phyloP scores from a whole-genome alignment of 2,113 vertebrate species.

The Cyanistes caeruleus region DNA sequence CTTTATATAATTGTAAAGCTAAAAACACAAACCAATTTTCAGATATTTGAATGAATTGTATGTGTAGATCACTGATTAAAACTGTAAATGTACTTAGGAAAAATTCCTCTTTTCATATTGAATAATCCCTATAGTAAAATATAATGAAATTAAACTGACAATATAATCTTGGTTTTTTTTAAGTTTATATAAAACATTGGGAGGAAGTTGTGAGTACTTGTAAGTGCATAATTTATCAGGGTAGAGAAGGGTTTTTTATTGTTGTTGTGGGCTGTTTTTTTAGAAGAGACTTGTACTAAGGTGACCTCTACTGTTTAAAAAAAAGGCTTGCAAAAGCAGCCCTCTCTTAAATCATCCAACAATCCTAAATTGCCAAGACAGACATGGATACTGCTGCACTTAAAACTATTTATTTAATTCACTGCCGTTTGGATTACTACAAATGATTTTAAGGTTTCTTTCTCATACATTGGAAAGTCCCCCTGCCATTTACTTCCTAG shows the following conservation, averaged over 20 bases:
- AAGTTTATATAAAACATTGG: conserved; percentile 56
- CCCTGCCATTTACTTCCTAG: conserved; percentile 74
- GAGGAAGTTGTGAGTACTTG: conserved; percentile 51
- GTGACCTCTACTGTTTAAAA: conserved; percentile 81
- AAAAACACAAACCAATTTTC: conserved; percentile 38
- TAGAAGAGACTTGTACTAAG: conserved; percentile 77
- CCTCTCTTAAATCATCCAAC: conserved; percentile 66
- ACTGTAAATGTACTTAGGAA: not conserved
- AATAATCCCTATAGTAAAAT: not conserved
- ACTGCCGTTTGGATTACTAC: conserved; percentile 67
- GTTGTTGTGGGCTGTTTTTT: conserved; percentile 27
- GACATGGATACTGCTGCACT: conserved; percentile 63
- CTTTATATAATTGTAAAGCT: conserved; percentile 28
- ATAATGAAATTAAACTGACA: conserved; percentile 11
- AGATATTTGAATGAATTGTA: conserved; percentile 17
- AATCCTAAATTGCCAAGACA: conserved; percentile 69
- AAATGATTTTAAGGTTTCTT: conserved; percentile 70
- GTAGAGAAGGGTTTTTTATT: conserved; percentile 43
- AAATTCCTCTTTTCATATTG: not conserved
- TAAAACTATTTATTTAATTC: conserved; percentile 75
- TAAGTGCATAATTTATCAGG: conserved; percentile 59
- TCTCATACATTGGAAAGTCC: conserved; percentile 72
- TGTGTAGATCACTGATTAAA: conserved; percentile 18
- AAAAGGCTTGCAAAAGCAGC: conserved; percentile 75
- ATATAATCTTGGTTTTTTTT: not conserved